Evolutionary conservation across 2,888 invertebrate species (phyloP).

Genomic region (Lagria hirta): DNA sequence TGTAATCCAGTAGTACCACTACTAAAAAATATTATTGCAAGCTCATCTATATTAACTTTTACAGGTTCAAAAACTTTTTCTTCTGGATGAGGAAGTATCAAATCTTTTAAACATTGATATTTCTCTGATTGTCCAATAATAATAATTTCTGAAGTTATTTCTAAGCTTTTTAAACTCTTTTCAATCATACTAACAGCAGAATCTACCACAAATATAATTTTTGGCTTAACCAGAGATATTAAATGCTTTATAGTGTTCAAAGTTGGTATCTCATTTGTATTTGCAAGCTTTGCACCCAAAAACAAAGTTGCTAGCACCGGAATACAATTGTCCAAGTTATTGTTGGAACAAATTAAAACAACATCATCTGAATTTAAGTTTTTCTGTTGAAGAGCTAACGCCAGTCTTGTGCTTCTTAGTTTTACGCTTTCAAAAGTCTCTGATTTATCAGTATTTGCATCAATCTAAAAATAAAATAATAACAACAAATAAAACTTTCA

Average conservation of each 20-base stretch:
- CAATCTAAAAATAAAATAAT: conserved; percentile 26
- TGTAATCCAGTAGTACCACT: conserved; percentile 47
- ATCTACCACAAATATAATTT: conserved; percentile 27
- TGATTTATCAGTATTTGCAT: conserved; percentile 9
- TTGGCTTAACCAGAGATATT: conserved; percentile 30
- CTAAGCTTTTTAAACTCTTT: conserved; percentile 22
- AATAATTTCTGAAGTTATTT: conserved; percentile 31
- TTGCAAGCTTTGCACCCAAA: conserved; percentile 48
- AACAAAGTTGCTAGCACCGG: conserved; percentile 56
- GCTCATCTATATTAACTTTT: conserved; percentile 26
- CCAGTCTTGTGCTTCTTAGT: conserved; percentile 53
- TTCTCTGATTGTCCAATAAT: conserved; percentile 36
- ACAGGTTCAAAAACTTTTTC: conserved; percentile 14
- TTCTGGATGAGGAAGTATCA: conserved; percentile 20
- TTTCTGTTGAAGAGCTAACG: conserved; percentile 49
- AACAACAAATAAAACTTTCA: too few species aligned
- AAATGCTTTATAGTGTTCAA: conserved; percentile 35
- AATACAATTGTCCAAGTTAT: conserved; percentile 53
- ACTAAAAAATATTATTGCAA: conserved; percentile 43
- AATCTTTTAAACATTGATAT: conserved; percentile 26
- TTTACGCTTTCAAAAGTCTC: conserved; percentile 24
- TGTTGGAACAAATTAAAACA: conserved; percentile 55
- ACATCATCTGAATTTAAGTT: conserved; percentile 54
- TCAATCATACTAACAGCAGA: conserved; percentile 29
- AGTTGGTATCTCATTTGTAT: conserved; percentile 40